Conservation (phyloP, 2,797 vertebrate genomes). For the Falco concolor region DNA sequence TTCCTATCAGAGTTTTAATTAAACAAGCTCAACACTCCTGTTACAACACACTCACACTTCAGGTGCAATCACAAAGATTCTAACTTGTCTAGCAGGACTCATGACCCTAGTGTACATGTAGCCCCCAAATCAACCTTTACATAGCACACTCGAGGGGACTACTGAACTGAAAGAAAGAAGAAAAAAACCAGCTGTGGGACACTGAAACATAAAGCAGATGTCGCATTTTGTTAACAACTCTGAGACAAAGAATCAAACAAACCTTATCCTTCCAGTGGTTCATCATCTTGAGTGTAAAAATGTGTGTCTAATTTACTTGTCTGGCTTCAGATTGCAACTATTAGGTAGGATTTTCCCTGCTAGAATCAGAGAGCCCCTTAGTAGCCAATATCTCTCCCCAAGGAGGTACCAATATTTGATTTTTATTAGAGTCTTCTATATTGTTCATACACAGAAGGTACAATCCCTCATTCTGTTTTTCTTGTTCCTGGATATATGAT, state of each 20-base stretch:
- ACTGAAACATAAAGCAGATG: neutral
- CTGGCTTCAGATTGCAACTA: neutral
- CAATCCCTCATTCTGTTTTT: neutral
- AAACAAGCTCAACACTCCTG: neutral
- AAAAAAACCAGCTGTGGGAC: neutral
- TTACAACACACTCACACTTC: neutral
- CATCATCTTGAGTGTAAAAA: neutral
- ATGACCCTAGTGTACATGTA: fast-evolving
- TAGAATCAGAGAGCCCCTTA: neutral
- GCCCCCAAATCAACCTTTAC: neutral
- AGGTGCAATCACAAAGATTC: neutral
- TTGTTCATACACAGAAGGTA: neutral
- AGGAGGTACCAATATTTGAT: neutral
- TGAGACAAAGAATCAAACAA: neutral
- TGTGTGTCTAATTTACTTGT: neutral
- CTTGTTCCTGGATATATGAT: neutral
- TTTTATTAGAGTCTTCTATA: slow-evolving; percentile 12
- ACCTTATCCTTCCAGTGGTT: neutral
- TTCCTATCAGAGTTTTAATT: neutral
- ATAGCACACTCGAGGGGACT: neutral
- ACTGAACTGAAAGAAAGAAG: neutral
- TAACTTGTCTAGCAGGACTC: neutral
- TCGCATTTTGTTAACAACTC: neutral
- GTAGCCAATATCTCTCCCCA: neutral
- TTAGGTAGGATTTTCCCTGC: neutral